These are phyloP conservation scores for Pasiphila rectangulata DNA, from an alignment of 2,888 invertebrate genomes.

Conservation along the genomic window DNA sequence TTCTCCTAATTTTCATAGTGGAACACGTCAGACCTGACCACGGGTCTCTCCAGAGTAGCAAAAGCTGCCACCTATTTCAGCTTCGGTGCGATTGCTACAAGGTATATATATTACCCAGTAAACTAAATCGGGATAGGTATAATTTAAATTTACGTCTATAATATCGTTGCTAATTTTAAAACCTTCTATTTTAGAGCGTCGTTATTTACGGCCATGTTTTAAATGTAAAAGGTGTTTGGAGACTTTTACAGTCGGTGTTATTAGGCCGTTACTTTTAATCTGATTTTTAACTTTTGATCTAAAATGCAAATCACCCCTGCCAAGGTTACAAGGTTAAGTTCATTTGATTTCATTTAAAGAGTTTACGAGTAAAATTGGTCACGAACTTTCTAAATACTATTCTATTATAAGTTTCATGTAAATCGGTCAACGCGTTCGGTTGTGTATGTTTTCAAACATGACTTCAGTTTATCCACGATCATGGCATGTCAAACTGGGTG, in stretches of 20 bases:
- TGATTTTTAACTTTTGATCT: constrained; percentile 37
- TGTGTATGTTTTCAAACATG: too few species aligned
- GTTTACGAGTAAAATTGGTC: constrained; percentile 31
- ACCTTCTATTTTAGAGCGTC: constrained; percentile 6
- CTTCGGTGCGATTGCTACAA: too few species aligned
- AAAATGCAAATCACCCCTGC: constrained; percentile 52
- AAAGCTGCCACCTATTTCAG: too few species aligned
- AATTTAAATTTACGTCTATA: not conserved
- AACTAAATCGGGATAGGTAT: too few species aligned
- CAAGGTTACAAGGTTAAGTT: constrained; percentile 36
- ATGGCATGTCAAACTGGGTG: too few species aligned
- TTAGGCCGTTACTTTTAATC: constrained; percentile 24
- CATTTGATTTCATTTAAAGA: constrained; percentile 44
- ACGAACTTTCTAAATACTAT: constrained; percentile 4
- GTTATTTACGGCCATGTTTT: constrained; percentile 18
- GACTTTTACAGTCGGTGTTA: constrained; percentile 22
- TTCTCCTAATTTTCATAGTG: too few species aligned
- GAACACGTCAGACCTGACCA: too few species aligned
- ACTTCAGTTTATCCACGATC: too few species aligned
- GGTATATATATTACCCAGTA: too few species aligned
- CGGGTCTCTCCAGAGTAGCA: too few species aligned
- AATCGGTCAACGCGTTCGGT: too few species aligned
- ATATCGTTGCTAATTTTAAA: not conserved
- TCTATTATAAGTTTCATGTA: too few species aligned
- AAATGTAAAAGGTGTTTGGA: constrained; percentile 22